Percentiles rank a stretch among this genome's conserved stretches.
Conservation (phyloP, 2,888 invertebrate genomes). For the Acleris cristana region DNA sequence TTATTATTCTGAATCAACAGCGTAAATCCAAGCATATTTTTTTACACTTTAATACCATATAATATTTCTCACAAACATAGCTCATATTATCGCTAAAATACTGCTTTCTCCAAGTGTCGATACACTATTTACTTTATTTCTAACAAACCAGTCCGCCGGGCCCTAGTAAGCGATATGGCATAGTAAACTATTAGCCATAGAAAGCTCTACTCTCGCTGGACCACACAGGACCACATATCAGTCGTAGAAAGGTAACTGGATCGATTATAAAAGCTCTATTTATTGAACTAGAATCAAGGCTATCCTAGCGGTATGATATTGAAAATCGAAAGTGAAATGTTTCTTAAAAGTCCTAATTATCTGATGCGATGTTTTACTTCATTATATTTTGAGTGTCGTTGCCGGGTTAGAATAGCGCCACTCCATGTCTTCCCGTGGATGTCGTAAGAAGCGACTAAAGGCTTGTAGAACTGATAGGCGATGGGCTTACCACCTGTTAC, state of each 20-base stretch:
- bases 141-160: slow-evolving; percentile 40
- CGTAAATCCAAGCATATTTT: too few relatives aligned
- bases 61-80: too few relatives aligned
- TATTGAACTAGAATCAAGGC: slow-evolving; percentile 19
- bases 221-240: slow-evolving; percentile 31
- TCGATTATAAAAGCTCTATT: slow-evolving; percentile 10
- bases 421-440: too few relatives aligned
- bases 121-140: slow-evolving; percentile 29
- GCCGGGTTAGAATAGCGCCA: too few relatives aligned
- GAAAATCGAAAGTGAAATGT: background rate
- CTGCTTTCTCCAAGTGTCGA: slow-evolving; percentile 17
- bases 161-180: slow-evolving; percentile 41
- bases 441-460: too few relatives aligned
- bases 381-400: too few relatives aligned
- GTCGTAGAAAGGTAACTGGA: slow-evolving; percentile 33
- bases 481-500: too few relatives aligned
- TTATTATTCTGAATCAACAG: too few relatives aligned
- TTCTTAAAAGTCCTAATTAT: background rate
- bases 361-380: too few relatives aligned
- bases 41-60: too few relatives aligned
- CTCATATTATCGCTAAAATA: background rate
- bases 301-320: background rate
- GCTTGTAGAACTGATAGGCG: too few relatives aligned
- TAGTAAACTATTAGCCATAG: slow-evolving; percentile 46
- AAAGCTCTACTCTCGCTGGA: slow-evolving; percentile 46